Base-by-base conservation (phyloP, 2,888 invertebrate genomes). In the Macrosoma leucophasiata region DNA sequence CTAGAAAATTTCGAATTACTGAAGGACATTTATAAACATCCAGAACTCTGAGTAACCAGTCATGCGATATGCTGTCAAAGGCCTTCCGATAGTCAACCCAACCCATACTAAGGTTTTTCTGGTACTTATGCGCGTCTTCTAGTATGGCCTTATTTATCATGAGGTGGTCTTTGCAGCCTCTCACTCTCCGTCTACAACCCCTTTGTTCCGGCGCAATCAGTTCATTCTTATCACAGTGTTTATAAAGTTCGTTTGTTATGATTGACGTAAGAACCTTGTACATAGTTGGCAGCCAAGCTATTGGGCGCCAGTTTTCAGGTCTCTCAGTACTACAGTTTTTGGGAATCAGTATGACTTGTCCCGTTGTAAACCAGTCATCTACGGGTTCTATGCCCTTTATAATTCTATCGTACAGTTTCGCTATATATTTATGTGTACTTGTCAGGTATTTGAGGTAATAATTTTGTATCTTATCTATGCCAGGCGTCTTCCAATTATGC, bases 81-180 rank as follows among this genome's bases (percentile, higher is more conserved):
- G 36, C 33, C 12, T 39, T 39, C 4, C 13, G 26, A 15, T 39
- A 39, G 22, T 35, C 31, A 12, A 31, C 22, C 39, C 39, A 39
- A 8, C 15, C 31, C 39, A 35, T 35, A 23, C 31, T 31, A 2
- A 31, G 19, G 8, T 39, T 39, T 13, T 35, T 39, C 9, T 39
- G 28, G 2, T 15, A 23, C 5, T 12, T 2, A 9, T 39, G 31
- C 3, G 39, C 35, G 15, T 39, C 39, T 22, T 39, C 39, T 1
- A 39, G 15, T 13, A 39, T 39, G 1, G 34, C 33, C 13, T 34
- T 39, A 15, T 39, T 39, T 1, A 39, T 6, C 33, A 39, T 34
- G 8, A 38, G 30, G 11, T 38, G 34, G n/a, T 33, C 26, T 15
- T 27, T 24, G 25, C 33, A 38, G 10, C 28, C 39, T 12, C 39